Percentiles rank a stretch among this genome's conserved stretches.
Conservation (phyloP, 2,113 vertebrate genomes). For the Eleginops maclovinus region DNA sequence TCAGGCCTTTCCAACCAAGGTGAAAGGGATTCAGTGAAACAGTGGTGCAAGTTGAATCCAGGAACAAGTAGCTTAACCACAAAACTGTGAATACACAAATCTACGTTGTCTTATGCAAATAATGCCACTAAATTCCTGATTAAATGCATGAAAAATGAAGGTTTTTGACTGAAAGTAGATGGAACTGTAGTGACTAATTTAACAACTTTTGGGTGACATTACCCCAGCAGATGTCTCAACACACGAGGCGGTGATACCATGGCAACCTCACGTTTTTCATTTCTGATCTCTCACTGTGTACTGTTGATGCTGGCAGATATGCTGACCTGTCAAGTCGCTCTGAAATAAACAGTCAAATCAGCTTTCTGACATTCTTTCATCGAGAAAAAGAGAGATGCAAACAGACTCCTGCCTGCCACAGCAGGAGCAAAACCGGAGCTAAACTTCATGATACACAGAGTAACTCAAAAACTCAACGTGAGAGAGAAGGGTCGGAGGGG, state of each 20-base stretch:
- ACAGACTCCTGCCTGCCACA: constrained; percentile 12
- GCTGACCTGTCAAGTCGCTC: constrained; percentile 25
- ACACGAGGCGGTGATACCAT: constrained; percentile 34
- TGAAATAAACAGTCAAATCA: constrained; percentile 15
- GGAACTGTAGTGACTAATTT: neutral
- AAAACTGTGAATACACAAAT: neutral
- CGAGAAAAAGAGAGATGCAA: too few species aligned
- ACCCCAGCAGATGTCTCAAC: constrained; percentile 51
- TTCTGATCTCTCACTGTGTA: constrained; percentile 14
- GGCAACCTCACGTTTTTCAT: constrained; percentile 57
- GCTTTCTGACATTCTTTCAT: neutral
- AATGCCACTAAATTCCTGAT: neutral
- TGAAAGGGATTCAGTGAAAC: too few species aligned
- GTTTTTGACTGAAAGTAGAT: constrained; percentile 20
- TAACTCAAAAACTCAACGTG: constrained; percentile 74
- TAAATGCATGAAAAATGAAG: neutral
- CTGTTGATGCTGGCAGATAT: constrained; percentile 7
- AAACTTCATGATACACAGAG: constrained; percentile 65
- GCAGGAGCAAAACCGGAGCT: constrained; percentile 39
- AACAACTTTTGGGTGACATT: constrained; percentile 10
- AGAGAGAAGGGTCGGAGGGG: constrained; percentile 19
- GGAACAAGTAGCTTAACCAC: neutral
- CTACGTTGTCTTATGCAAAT: neutral
- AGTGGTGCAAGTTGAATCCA: too few species aligned
- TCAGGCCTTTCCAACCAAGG: too few species aligned